phyloP scores from a whole-genome alignment of 2,113 vertebrate genomes.

The Aramus guarauna region DNA sequence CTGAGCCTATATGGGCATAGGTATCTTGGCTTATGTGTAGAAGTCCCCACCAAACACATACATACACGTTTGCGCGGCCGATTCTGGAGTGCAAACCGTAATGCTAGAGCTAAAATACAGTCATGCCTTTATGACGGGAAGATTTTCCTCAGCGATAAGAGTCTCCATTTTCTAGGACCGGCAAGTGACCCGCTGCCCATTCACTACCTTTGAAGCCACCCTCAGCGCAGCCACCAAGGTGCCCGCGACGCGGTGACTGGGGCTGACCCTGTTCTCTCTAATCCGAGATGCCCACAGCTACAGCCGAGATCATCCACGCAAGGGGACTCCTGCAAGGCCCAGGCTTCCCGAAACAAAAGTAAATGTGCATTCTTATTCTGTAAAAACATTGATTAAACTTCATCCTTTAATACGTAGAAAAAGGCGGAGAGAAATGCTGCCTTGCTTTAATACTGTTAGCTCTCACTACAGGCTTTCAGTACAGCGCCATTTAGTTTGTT shows the following conservation, averaged over 20 bases:
- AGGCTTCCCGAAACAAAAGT: background rate
- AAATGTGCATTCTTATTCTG: background rate
- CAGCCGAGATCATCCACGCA: background rate
- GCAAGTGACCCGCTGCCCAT: background rate
- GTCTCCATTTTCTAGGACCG: background rate
- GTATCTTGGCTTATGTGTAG: background rate
- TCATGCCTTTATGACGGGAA: background rate
- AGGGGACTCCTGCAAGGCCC: background rate
- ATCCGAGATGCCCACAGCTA: background rate
- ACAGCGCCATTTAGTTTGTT: background rate
- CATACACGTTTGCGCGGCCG: background rate
- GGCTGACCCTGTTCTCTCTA: background rate
- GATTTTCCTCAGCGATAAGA: background rate
- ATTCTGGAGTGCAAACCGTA: background rate
- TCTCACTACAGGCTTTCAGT: background rate
- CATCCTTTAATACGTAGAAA: background rate
- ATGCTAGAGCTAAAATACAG: background rate
- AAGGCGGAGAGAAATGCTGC: background rate
- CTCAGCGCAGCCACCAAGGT: background rate
- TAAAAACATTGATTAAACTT: background rate
- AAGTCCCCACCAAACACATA: background rate
- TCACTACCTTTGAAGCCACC: background rate
- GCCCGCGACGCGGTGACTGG: fast-evolving
- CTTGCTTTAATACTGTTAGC: background rate
- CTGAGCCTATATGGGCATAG: background rate